Percentiles rank a stretch among this genome's conserved stretches.
Evolutionary conservation across 2,797 vertebrate species (phyloP).

Genomic region (Lindbergichthys nudifrons): DNA sequence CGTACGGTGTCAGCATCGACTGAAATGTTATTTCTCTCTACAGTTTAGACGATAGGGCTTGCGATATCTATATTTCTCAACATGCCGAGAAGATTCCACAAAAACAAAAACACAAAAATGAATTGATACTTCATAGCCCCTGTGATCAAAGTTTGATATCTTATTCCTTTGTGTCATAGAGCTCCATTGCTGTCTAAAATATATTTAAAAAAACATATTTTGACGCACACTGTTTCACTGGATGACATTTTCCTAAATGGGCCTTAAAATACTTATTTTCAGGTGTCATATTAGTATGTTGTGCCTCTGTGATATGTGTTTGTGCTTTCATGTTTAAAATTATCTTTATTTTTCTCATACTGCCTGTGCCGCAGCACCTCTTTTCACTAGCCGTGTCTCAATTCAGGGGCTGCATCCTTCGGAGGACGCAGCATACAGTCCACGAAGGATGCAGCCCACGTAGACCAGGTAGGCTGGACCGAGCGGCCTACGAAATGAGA

Average conservation of each 20-base stretch:
- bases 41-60: background rate
- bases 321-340: too few species aligned
- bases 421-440: too few species aligned
- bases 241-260: background rate
- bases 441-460: too few species aligned
- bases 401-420: too few species aligned
- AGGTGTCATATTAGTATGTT: too few species aligned
- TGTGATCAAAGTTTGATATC: background rate
- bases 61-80: background rate
- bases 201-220: background rate
- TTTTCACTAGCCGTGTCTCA: too few species aligned
- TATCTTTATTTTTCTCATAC: too few species aligned
- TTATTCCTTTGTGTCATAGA: background rate
- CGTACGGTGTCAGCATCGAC: conserved; percentile 14
- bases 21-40: conserved; percentile 13
- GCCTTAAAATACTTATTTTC: background rate
- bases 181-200: background rate
- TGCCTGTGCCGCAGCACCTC: too few species aligned
- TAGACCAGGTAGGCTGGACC: too few species aligned
- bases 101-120: background rate
- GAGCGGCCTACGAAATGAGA: too few species aligned
- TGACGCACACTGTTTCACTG: background rate
- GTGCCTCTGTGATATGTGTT: too few species aligned
- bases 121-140: background rate
- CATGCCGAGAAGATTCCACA: conserved; percentile 3